These are phyloP conservation scores for Epirrhoe tristata DNA, from an alignment of 2,888 invertebrate genomes.

Conservation along the genomic window DNA sequence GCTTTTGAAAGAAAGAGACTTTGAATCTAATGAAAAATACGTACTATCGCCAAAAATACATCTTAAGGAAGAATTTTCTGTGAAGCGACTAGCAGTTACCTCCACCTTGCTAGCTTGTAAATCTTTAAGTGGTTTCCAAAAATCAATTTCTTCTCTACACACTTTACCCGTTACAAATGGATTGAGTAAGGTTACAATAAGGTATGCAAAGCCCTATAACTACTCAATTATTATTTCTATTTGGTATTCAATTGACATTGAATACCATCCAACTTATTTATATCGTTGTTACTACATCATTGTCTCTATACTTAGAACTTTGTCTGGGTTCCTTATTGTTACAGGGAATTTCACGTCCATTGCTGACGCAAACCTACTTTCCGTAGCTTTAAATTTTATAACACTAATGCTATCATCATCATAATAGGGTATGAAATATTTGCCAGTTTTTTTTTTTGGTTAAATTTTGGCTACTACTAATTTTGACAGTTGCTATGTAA, in stretches of 20 bases:
- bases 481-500: too few species aligned
- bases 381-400: neutral
- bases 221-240: conserved; percentile 8
- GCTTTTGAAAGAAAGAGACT: too few species aligned
- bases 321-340: conserved; percentile 34
- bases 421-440: too few species aligned
- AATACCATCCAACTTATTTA: conserved; percentile 12
- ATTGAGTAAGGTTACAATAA: neutral
- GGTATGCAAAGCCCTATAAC: conserved; percentile 2
- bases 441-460: too few species aligned
- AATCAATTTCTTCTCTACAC: neutral
- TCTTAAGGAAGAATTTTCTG: too few species aligned
- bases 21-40: too few species aligned
- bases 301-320: conserved; percentile 31
- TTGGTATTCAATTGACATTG: conserved; percentile 25
- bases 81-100: too few species aligned
- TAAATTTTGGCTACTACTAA: too few species aligned
- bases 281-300: conserved; percentile 17
- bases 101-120: too few species aligned
- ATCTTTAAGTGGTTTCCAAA: neutral
- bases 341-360: conserved; percentile 7
- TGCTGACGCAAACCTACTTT: neutral
- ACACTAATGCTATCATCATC: neutral
- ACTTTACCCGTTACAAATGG: neutral
- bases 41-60: too few species aligned